Evolutionary conservation across 2,797 vertebrate species (phyloP).

Genomic region (Gallirallus australis): DNA sequence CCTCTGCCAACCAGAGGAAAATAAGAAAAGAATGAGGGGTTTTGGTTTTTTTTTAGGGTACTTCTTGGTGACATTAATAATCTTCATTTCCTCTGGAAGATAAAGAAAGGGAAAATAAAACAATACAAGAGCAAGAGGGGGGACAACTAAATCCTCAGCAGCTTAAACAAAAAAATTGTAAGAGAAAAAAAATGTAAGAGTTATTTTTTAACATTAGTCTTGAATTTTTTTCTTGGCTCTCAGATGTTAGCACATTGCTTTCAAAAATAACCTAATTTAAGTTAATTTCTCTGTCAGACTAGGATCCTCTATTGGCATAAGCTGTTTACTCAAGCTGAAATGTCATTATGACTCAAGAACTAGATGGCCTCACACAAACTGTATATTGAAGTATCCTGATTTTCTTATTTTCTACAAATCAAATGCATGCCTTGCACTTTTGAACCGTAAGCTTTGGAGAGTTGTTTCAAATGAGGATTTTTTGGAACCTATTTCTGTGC

Average conservation of each 20-base stretch:
- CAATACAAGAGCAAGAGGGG: neutral
- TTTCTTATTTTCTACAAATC: neutral
- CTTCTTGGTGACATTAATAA: neutral
- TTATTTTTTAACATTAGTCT: neutral
- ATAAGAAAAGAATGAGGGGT: neutral
- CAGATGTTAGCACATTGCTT: neutral
- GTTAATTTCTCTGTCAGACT: constrained; percentile 4
- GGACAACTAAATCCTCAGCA: neutral
- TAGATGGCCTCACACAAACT: neutral
- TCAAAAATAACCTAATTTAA: constrained; percentile 40
- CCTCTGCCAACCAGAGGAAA: neutral
- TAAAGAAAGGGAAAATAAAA: neutral
- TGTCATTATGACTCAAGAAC: constrained; percentile 1
- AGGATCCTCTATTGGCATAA: neutral
- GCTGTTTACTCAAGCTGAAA: constrained; percentile 16
- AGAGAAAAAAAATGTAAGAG: neutral
- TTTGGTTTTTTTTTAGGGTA: neutral
- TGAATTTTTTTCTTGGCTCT: constrained; percentile 24
- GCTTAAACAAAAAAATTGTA: neutral
- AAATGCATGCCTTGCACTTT: neutral
- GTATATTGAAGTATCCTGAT: neutral
- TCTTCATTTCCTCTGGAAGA: neutral
- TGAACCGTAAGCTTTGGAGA: neutral
- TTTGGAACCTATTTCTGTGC: neutral
- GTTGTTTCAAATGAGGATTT: neutral